These are phyloP conservation scores for Microcaecilia unicolor DNA, from an alignment of 2,797 vertebrate genomes.

Conservation along the genomic window DNA sequence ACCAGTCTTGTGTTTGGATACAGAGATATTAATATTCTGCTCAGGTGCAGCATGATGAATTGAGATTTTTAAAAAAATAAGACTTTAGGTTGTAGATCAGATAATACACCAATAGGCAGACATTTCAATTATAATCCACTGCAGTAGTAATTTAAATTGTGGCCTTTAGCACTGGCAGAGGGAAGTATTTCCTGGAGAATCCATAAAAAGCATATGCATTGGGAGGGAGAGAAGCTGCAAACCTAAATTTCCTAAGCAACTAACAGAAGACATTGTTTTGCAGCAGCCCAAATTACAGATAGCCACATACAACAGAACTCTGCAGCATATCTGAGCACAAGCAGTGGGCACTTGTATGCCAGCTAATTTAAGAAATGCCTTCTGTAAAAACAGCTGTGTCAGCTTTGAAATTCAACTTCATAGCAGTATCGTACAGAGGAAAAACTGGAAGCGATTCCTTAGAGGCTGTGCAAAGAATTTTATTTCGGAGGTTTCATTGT, in stretches of 20 bases:
- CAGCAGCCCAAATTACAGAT: neutral
- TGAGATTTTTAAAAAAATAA: neutral
- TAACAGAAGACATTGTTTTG: conserved; percentile 9
- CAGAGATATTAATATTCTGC: conserved; percentile 3
- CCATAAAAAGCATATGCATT: conserved; percentile 3
- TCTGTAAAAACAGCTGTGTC: conserved; percentile 22
- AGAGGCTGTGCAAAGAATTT: neutral
- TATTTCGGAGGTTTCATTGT: conserved; percentile 20
- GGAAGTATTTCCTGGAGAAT: conserved; percentile 5
- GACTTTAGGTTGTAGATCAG: neutral
- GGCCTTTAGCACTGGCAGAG: conserved; percentile 1
- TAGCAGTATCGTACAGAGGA: conserved; percentile 8
- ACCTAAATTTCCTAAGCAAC: conserved; percentile 5
- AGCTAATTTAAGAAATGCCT: conserved; percentile 11
- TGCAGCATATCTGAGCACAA: conserved; percentile 16
- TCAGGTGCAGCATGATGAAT: conserved; percentile 12
- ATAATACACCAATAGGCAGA: neutral
- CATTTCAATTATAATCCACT: too few species aligned
- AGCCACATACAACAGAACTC: conserved; percentile 1
- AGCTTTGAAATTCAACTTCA: conserved; percentile 10
- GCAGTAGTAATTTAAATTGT: conserved; percentile 23
- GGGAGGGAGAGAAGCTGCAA: conserved; percentile 7
- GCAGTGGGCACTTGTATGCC: too few species aligned
- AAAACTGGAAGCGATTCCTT: conserved; percentile 13
- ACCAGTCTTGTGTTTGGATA: conserved; percentile 14